Conservation (phyloP, 2,888 invertebrate species). For the Sarcophaga rosellei region DNA sequence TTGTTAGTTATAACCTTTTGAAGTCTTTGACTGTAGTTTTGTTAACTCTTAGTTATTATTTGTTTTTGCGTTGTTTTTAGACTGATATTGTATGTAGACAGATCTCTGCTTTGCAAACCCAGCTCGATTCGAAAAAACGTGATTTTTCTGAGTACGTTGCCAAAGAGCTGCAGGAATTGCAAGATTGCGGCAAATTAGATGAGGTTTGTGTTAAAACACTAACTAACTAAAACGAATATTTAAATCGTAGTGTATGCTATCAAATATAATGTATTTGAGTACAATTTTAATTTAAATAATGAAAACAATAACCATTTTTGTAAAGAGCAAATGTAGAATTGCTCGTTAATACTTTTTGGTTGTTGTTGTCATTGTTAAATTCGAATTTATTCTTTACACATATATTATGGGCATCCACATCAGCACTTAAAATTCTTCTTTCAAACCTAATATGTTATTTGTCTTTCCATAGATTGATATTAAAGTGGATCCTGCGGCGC, state of each 20-base stretch:
- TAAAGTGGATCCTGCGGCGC: conserved; percentile 82
- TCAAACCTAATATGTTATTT: not conserved
- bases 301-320: no score
- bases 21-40: no score
- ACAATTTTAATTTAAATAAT: conserved; percentile 26
- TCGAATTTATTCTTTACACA: no score
- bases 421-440: not conserved
- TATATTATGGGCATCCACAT: no score
- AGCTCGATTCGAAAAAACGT: conserved; percentile 83
- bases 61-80: conserved; percentile 82
- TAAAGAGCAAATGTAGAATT: not conserved
- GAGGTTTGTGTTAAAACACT: conserved; percentile 80
- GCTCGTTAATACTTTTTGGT: no score
- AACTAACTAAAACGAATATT: no score
- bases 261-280: conserved; percentile 6
- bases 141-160: conserved; percentile 83
- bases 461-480: conserved; percentile 80
- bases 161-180: conserved; percentile 82
- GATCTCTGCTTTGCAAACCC: conserved; percentile 83
- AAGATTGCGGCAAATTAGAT: conserved; percentile 82
- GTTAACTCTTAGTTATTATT: conserved; percentile 69
- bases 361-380: no score
- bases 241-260: no score
- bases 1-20: not conserved
- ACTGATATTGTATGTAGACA: conserved; percentile 86